Evolutionary conservation across 2,797 vertebrate genomes (phyloP).

Genomic region (Pangasius mekongensis): DNA sequence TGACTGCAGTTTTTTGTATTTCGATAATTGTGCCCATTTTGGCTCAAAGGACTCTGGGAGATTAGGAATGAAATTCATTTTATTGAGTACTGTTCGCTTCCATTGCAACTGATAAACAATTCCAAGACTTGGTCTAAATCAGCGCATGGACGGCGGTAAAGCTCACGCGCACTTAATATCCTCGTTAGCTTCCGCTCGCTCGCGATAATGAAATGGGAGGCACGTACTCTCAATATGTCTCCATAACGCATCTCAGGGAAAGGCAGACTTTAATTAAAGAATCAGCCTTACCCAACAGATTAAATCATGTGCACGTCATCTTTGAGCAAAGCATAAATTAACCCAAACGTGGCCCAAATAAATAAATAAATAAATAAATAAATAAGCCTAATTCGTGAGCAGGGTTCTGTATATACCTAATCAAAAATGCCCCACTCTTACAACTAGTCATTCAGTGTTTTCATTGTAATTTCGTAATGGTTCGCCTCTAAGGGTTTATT

Average conservation of each 20-base stretch:
- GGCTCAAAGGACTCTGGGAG: not conserved
- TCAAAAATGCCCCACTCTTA: slow-evolving; percentile 32
- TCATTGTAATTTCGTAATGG: slow-evolving; percentile 43
- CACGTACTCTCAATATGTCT: not conserved
- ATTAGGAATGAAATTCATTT: not conserved
- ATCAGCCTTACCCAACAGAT: not conserved
- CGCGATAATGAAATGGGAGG: not conserved
- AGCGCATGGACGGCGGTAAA: too few relatives aligned
- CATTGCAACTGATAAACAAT: not conserved
- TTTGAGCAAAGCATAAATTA: not conserved
- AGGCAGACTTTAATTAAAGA: not conserved
- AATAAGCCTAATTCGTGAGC: not conserved
- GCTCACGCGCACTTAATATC: not conserved
- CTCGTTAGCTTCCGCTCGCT: not conserved
- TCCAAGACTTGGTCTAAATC: not conserved
- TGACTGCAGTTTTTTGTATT: not conserved
- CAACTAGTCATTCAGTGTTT: slow-evolving; percentile 50
- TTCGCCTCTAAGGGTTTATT: slow-evolving; percentile 21
- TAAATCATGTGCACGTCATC: not conserved
- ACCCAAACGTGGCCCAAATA: not conserved
- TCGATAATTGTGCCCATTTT: not conserved
- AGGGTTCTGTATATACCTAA: not conserved
- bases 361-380: not conserved
- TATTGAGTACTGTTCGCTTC: not conserved
- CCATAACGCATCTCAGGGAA: not conserved